Conservation (phyloP, 2,113 vertebrate genomes). For the Mormyrus iriodes region DNA sequence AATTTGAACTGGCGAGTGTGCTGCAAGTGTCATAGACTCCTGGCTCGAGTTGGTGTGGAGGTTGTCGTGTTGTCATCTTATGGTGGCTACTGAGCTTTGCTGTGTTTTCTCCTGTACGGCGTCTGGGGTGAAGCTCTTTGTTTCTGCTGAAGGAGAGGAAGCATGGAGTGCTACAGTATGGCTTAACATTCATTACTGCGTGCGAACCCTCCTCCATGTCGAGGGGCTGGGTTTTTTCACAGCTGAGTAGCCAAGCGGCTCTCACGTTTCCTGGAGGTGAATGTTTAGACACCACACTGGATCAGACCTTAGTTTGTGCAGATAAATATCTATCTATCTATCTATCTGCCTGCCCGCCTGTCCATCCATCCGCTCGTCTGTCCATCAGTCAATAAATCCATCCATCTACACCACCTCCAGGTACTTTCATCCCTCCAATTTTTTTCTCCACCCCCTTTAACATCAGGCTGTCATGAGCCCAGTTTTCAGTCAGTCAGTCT, state of each 20-base stretch:
- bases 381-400: too few relatives aligned
- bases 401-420: neutral
- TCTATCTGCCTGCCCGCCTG: neutral
- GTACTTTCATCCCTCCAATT: neutral
- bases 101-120: neutral
- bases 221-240: too few relatives aligned
- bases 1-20: conserved; percentile 32
- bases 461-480: neutral
- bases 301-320: too few relatives aligned
- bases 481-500: neutral
- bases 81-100: conserved; percentile 30
- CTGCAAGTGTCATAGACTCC: conserved; percentile 53
- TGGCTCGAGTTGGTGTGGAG: conserved; percentile 43
- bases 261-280: too few relatives aligned
- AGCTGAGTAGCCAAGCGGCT: too few relatives aligned
- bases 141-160: neutral
- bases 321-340: too few relatives aligned
- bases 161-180: neutral
- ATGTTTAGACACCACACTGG: too few relatives aligned
- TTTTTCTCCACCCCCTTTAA: neutral
- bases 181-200: conserved; percentile 11
- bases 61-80: conserved; percentile 43
- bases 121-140: neutral
- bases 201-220: neutral
- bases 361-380: neutral